Evolutionary conservation across 1,140 invertebrate species (phyloP).

Genomic region (Anastrepha obliqua): DNA sequence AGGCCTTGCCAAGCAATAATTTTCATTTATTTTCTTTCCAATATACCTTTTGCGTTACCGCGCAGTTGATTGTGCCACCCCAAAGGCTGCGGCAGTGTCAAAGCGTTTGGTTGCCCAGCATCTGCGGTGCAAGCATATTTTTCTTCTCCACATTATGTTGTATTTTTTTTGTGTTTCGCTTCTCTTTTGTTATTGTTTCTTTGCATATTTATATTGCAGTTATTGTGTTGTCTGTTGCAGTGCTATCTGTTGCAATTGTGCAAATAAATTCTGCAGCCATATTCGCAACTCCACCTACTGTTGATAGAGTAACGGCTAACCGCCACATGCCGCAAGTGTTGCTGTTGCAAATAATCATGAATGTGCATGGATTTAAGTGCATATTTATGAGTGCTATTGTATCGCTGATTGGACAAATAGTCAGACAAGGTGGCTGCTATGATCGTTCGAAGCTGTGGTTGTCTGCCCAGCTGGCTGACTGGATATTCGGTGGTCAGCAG

Average conservation of each 20-base stretch:
- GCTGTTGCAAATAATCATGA: slow-evolving; percentile 8
- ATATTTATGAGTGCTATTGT: slow-evolving; percentile 50
- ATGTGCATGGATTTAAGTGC: background rate
- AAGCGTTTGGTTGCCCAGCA: background rate
- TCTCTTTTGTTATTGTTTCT: slow-evolving; percentile 5
- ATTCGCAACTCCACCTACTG: slow-evolving; percentile 48
- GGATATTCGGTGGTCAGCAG: background rate
- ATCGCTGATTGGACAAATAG: slow-evolving; percentile 52
- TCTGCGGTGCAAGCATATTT: background rate
- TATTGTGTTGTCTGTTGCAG: slow-evolving; percentile 4
- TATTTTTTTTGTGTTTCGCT: background rate
- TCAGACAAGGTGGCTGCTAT: slow-evolving; percentile 45
- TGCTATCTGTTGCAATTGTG: slow-evolving; percentile 45
- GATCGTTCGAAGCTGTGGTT: background rate
- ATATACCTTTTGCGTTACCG: background rate
- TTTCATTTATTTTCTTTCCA: slow-evolving; percentile 19
- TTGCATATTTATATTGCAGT: slow-evolving; percentile 9
- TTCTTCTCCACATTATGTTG: background rate
- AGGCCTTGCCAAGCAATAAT: slow-evolving; percentile 40
- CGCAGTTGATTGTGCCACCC: background rate
- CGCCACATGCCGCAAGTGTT: slow-evolving; percentile 4
- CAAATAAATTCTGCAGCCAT: slow-evolving; percentile 24
- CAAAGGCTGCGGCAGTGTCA: background rate
- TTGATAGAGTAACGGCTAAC: slow-evolving; percentile 26
- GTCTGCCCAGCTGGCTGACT: too few species aligned